Percentiles rank a stretch among this genome's conserved stretches.
These are phyloP conservation scores for Xanthorhoe spadicearia DNA, from an alignment of 2,888 invertebrate genomes.

Conservation along the genomic window DNA sequence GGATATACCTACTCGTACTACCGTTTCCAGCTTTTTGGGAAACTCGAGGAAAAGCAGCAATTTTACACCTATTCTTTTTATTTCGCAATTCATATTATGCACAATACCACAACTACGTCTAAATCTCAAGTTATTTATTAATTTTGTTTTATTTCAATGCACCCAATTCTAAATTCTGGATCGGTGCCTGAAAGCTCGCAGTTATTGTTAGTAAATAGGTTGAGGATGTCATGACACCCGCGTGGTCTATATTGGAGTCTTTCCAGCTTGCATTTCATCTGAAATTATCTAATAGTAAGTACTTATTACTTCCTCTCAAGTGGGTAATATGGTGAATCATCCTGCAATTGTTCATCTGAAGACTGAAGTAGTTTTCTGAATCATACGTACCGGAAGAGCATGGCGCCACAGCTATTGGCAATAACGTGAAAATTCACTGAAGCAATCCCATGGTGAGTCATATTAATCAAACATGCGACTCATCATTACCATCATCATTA, in stretches of 20 bases:
- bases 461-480: not conserved
- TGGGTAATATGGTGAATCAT: conserved; percentile 31
- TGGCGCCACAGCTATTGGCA: conserved; percentile 22
- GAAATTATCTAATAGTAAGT: conserved; percentile 18
- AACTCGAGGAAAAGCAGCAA: no score
- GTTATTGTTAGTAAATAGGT: conserved; percentile 38
- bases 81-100: no score
- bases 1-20: no score
- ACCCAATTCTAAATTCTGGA: conserved; percentile 3
- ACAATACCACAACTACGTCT: no score
- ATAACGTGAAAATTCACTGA: not conserved
- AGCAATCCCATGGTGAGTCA: not conserved
- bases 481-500: no score
- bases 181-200: conserved; percentile 13
- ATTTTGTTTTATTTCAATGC: not conserved
- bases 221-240: conserved; percentile 47
- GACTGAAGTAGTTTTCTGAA: conserved; percentile 24
- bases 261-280: conserved; percentile 49
- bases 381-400: conserved; percentile 29
- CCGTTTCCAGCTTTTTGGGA: no score
- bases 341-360: conserved; percentile 21
- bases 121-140: no score
- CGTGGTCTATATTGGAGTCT: conserved; percentile 46
- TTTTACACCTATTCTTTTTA: no score
- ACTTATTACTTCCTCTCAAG: not conserved